phyloP scores from a whole-genome alignment of 2,113 vertebrate species.

The Paramisgurnus dabryanus region DNA sequence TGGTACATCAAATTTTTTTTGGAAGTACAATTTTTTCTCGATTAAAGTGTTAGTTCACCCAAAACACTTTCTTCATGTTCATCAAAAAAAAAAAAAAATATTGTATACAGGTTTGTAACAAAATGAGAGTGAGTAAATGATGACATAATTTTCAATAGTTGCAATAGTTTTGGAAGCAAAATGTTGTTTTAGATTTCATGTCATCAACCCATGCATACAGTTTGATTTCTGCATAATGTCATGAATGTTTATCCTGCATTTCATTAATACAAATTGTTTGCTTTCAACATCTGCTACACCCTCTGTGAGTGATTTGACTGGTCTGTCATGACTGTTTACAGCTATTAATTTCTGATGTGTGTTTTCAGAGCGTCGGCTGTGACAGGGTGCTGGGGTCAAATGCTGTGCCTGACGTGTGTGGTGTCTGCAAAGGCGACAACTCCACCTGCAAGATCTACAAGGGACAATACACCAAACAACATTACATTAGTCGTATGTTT shows the following conservation, averaged over 20 bases:
- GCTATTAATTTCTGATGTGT: slow-evolving; percentile 21
- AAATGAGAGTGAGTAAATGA: too few relatives aligned
- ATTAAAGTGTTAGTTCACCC: too few relatives aligned
- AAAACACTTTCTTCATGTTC: too few relatives aligned
- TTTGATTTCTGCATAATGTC: background rate
- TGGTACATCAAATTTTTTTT: too few relatives aligned
- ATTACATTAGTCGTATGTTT: slow-evolving; percentile 71
- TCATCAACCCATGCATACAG: background rate
- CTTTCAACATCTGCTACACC: background rate
- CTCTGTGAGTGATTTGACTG: background rate
- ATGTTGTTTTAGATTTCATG: background rate
- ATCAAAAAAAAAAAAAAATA: too few relatives aligned
- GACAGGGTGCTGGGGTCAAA: slow-evolving; percentile 82
- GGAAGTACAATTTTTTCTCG: too few relatives aligned
- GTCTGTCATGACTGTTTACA: background rate
- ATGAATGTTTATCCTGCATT: background rate
- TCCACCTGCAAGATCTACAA: slow-evolving; percentile 81
- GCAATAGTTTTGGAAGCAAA: background rate
- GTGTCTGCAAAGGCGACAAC: slow-evolving; percentile 85
- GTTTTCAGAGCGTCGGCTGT: slow-evolving; percentile 82
- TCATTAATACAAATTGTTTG: background rate
- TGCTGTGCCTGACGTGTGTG: slow-evolving; percentile 79
- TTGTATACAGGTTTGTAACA: too few relatives aligned
- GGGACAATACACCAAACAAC: slow-evolving; percentile 81
- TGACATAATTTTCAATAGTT: too few relatives aligned